These are phyloP conservation scores for Scarus forsteni DNA, from an alignment of 2,797 vertebrate genomes.

Conservation along the genomic window DNA sequence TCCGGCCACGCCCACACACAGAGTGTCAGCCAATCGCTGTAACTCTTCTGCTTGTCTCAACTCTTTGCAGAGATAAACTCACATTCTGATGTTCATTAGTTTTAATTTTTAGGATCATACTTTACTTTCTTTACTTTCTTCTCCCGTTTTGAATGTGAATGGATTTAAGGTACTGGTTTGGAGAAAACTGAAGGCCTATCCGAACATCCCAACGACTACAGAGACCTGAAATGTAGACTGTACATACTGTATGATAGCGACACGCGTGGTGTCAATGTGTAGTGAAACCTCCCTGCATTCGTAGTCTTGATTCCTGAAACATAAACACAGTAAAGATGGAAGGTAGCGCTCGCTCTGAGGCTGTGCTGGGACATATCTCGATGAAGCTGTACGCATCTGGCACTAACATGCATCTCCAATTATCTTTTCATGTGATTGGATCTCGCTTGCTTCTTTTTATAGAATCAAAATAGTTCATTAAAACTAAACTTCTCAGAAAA, in stretches of 20 bases:
- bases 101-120: not conserved
- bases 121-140: not conserved
- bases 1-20: slow-evolving; percentile 75
- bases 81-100: not conserved
- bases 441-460: not conserved
- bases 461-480: not conserved
- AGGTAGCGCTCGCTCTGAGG: slow-evolving; percentile 43
- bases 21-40: slow-evolving; percentile 63
- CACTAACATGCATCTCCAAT: not conserved
- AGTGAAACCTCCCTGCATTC: slow-evolving; percentile 58
- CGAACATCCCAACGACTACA: not conserved
- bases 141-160: slow-evolving; percentile 28
- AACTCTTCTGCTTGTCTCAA: slow-evolving; percentile 68
- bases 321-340: slow-evolving; percentile 41
- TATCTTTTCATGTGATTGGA: not conserved
- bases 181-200: slow-evolving; percentile 6
- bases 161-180: not conserved
- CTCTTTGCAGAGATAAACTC: slow-evolving; percentile 76
- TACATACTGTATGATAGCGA: slow-evolving; percentile 70
- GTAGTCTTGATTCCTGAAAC: slow-evolving; percentile 33
- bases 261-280: slow-evolving; percentile 33
- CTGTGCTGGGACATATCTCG: not conserved
- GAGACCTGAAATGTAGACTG: slow-evolving; percentile 41
- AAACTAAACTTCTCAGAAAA: too few relatives aligned
- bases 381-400: not conserved